Conservation (phyloP, 2,113 vertebrate genomes). For the Cryptotis parvus region DNA sequence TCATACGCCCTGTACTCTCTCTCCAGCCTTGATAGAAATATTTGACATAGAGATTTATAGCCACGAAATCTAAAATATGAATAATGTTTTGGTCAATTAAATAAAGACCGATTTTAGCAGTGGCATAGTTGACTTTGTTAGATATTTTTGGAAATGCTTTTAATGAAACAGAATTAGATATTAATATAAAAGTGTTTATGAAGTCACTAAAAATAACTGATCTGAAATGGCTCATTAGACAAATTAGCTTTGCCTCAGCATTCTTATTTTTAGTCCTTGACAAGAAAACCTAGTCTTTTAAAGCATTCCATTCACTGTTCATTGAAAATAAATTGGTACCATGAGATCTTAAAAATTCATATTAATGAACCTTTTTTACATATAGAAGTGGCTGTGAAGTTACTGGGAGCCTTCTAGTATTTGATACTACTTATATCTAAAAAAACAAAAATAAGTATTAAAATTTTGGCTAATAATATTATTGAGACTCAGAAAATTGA, state of each 20-base stretch:
- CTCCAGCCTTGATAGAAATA: background rate
- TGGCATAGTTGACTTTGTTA: background rate
- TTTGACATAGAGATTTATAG: background rate
- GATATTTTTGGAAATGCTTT: slow-evolving; percentile 15
- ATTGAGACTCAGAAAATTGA: background rate
- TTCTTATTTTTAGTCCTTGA: slow-evolving; percentile 9
- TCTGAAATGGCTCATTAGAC: background rate
- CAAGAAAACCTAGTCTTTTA: background rate
- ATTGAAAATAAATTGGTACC: background rate
- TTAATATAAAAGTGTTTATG: background rate
- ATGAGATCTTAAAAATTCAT: background rate
- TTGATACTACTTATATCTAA: background rate
- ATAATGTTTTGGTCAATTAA: background rate
- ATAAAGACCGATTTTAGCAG: background rate
- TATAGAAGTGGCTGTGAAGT: background rate
- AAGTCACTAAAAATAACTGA: background rate
- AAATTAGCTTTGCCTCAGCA: background rate
- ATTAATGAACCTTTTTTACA: background rate
- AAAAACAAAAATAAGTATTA: background rate
- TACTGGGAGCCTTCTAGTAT: background rate
- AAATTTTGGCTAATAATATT: background rate
- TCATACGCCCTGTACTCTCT: too few relatives aligned
- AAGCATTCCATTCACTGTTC: background rate
- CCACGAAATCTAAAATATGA: background rate
- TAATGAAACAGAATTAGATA: background rate